Evolutionary conservation across 2,888 invertebrate genomes (phyloP).

Genomic region (Emesis russula): DNA sequence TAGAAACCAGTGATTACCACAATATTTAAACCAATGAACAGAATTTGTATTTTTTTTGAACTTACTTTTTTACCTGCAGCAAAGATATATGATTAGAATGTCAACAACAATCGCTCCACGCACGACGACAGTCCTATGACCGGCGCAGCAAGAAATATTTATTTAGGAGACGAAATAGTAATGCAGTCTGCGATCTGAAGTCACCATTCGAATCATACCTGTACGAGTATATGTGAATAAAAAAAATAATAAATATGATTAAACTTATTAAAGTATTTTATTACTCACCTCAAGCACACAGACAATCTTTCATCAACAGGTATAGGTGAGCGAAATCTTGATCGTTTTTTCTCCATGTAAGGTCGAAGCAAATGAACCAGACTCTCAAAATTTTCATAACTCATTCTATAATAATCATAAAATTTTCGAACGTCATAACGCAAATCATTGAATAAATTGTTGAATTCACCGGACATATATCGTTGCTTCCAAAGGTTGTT

Average conservation of each 20-base stretch:
- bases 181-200: constrained; percentile 75
- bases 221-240: constrained; percentile 72
- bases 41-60: constrained; percentile 47
- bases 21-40: too few relatives aligned
- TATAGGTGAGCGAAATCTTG: constrained; percentile 74
- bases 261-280: constrained; percentile 67
- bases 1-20: constrained; percentile 47
- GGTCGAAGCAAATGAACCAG: constrained; percentile 63
- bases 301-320: constrained; percentile 78
- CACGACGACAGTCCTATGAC: constrained; percentile 62
- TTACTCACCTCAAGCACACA: constrained; percentile 63
- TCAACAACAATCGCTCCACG: constrained; percentile 63
- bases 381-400: constrained; percentile 66
- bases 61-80: constrained; percentile 58
- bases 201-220: constrained; percentile 76
- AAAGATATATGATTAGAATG: constrained; percentile 67
- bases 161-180: constrained; percentile 63
- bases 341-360: constrained; percentile 46
- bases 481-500: constrained; percentile 73
- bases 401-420: constrained; percentile 64
- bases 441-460: constrained; percentile 73
- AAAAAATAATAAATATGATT: constrained; percentile 65
- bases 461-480: constrained; percentile 68
- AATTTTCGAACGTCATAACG: constrained; percentile 74
- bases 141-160: constrained; percentile 61